Conservation (phyloP, 1,140 invertebrate genomes). For the Papilio machaon region DNA sequence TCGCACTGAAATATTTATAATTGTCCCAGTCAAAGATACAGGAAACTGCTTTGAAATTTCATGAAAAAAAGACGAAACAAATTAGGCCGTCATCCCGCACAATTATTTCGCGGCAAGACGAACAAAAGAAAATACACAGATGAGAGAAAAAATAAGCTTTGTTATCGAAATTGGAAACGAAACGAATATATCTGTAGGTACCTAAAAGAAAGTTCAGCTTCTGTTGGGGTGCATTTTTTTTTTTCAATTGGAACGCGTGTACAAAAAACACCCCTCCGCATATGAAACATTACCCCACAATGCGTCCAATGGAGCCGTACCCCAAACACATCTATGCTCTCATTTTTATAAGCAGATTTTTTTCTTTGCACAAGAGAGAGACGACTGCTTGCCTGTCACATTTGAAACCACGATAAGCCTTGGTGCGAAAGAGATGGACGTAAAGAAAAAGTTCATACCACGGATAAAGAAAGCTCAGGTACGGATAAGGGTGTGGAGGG, state of each 20-base stretch:
- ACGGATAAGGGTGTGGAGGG: slow-evolving; percentile 78
- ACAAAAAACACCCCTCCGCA: slow-evolving; percentile 76
- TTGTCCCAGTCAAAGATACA: slow-evolving; percentile 54
- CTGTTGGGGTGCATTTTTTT: slow-evolving; percentile 74
- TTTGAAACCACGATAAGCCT: slow-evolving; percentile 31
- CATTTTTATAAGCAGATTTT: slow-evolving; percentile 80
- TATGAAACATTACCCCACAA: slow-evolving; percentile 79
- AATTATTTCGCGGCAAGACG: slow-evolving; percentile 67
- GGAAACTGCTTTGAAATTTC: slow-evolving; percentile 54
- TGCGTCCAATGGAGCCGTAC: slow-evolving; percentile 71
- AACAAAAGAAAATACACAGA: slow-evolving; percentile 63
- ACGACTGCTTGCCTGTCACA: slow-evolving; percentile 51
- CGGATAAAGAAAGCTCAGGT: slow-evolving; percentile 81
- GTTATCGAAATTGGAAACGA: slow-evolving; percentile 79
- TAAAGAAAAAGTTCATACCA: slow-evolving; percentile 74
- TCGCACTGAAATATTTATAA: slow-evolving; percentile 53
- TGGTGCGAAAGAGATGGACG: slow-evolving; percentile 65
- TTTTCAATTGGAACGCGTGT: slow-evolving; percentile 71
- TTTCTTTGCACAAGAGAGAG: slow-evolving; percentile 68
- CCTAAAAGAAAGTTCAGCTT: slow-evolving; percentile 71
- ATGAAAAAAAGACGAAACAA: slow-evolving; percentile 60
- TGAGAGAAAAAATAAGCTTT: slow-evolving; percentile 65
- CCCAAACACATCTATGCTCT: slow-evolving; percentile 68
- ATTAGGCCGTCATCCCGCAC: slow-evolving; percentile 60
- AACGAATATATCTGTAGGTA: slow-evolving; percentile 74